These are phyloP conservation scores for Hyppa rectilinea DNA, from an alignment of 2,888 invertebrate genomes.

Conservation along the genomic window DNA sequence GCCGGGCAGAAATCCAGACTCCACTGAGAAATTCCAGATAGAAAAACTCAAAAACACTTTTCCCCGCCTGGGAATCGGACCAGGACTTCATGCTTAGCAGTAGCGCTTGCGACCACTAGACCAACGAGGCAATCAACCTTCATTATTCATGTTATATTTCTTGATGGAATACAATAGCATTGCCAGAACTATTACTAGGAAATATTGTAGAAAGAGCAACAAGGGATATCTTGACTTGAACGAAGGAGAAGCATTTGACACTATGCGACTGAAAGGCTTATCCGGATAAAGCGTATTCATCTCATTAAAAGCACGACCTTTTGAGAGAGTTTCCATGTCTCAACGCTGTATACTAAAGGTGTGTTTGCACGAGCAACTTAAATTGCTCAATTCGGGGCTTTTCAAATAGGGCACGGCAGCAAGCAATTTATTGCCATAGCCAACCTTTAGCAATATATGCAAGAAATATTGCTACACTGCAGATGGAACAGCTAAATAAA, in stretches of 20 bases:
- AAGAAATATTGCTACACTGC: no score
- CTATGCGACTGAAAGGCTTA: conserved; percentile 70
- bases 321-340: conserved; percentile 77
- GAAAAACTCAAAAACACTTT: no score
- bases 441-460: background rate
- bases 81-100: no score
- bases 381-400: background rate
- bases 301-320: conserved; percentile 77
- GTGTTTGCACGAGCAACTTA: background rate
- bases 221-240: conserved; percentile 39
- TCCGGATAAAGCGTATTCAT: conserved; percentile 74
- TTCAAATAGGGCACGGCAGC: no score
- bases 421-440: background rate
- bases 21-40: no score
- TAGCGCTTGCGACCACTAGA: no score
- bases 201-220: conserved; percentile 31
- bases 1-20: no score
- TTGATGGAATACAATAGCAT: no score
- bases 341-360: conserved; percentile 61
- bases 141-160: no score
- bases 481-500: background rate
- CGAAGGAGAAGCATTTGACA: conserved; percentile 59
- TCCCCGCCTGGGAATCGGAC: no score
- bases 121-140: no score
- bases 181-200: conserved; percentile 4